A percentile compares a stretch with the other conserved stretches of the same genome.
Conservation (phyloP, 2,888 invertebrate species). For the Plagodis pulveraria region DNA sequence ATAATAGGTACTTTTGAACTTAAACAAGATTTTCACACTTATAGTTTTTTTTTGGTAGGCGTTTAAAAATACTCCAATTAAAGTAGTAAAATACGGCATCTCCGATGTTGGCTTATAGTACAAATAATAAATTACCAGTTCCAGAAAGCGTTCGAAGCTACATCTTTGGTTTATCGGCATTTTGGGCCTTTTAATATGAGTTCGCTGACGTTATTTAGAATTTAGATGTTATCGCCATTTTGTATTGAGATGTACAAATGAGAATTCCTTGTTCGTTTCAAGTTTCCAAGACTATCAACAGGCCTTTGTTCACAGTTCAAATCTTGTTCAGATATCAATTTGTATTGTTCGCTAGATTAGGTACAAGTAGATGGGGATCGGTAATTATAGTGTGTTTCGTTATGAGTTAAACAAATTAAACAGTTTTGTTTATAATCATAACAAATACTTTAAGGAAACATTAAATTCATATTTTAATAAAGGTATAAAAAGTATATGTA, state of each 20-base stretch:
- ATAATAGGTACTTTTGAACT: too few relatives aligned
- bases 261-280: constrained; percentile 56
- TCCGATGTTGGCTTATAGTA: too few relatives aligned
- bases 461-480: too few relatives aligned
- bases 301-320: constrained; percentile 45
- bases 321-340: constrained; percentile 38
- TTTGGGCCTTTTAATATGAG: constrained; percentile 75
- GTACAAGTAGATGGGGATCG: constrained; percentile 14
- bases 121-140: background rate
- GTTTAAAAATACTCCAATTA: too few relatives aligned
- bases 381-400: background rate
- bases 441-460: too few relatives aligned
- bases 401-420: too few relatives aligned
- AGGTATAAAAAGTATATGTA: too few relatives aligned
- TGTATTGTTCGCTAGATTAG: constrained; percentile 38
- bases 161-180: constrained; percentile 53
- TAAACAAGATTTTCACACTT: too few relatives aligned
- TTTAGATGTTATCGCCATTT: constrained; percentile 70
- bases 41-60: too few relatives aligned
- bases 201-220: constrained; percentile 72
- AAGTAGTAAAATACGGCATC: too few relatives aligned
- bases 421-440: too few relatives aligned
- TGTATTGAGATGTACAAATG: constrained; percentile 80
- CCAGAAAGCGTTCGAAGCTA: constrained; percentile 30
- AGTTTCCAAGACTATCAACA: constrained; percentile 52